A percentile compares a stretch with the other conserved stretches of the same genome.
These are phyloP conservation scores for Peromyscus aztecus DNA, from an alignment of 2,797 vertebrate genomes.

Conservation along the genomic window DNA sequence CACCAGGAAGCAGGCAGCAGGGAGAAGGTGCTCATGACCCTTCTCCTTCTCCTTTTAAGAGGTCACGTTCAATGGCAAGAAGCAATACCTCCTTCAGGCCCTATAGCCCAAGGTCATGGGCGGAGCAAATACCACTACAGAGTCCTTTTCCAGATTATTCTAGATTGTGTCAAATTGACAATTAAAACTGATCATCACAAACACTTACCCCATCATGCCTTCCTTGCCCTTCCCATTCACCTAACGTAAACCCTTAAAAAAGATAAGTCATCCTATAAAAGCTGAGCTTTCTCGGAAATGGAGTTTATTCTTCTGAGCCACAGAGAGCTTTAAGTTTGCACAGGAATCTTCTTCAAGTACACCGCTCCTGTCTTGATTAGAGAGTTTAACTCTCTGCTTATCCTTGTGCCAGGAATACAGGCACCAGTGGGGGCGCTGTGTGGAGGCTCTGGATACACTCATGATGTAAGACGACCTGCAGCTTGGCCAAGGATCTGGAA, in stretches of 20 bases:
- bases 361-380: background rate
- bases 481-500: background rate
- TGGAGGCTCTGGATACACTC: background rate
- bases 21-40: too few relatives aligned
- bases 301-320: background rate
- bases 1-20: too few relatives aligned
- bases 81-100: too few relatives aligned
- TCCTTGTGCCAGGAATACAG: background rate
- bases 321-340: background rate
- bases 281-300: background rate
- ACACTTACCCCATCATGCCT: background rate
- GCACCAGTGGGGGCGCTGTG: too few relatives aligned
- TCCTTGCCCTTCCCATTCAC: too few relatives aligned
- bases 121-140: background rate
- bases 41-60: too few relatives aligned
- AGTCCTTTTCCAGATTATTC: background rate
- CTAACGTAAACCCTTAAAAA: background rate
- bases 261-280: background rate
- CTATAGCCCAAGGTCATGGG: too few relatives aligned
- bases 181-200: background rate
- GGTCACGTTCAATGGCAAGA: accelerated
- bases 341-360: background rate
- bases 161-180: background rate
- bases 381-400: background rate
- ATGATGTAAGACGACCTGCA: background rate